Evolutionary conservation across 2,113 vertebrate genomes (phyloP).

Genomic region (Rhynchopsitta pachyrhyncha): DNA sequence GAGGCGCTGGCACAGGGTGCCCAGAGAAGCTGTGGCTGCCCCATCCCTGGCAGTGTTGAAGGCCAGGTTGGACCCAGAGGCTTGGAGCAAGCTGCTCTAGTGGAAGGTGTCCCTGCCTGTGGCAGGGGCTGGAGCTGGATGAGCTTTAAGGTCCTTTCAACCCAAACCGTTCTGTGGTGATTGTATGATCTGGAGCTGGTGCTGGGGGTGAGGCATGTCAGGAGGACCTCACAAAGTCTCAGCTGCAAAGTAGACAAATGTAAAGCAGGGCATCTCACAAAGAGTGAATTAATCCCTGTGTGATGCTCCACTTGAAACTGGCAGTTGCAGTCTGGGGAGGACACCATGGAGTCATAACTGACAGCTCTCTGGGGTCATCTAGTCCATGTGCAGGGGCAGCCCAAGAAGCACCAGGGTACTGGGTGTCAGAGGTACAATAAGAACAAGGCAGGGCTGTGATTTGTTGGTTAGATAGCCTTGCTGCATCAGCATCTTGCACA

Average conservation of each 20-base stretch:
- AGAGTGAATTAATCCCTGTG: fast-evolving
- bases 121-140: neutral
- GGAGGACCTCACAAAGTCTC: neutral
- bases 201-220: neutral
- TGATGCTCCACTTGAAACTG: neutral
- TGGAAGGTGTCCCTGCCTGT: neutral
- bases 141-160: neutral
- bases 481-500: fast-evolving
- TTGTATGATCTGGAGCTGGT: neutral
- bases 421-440: neutral
- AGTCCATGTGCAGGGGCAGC: neutral
- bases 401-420: neutral
- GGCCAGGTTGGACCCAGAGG: too few relatives aligned
- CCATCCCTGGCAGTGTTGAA: too few relatives aligned
- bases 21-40: too few relatives aligned
- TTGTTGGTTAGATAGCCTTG: too few relatives aligned
- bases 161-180: neutral
- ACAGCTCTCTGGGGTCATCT: fast-evolving
- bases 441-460: neutral
- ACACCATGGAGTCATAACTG: neutral
- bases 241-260: neutral
- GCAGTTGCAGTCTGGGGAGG: neutral
- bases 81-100: neutral
- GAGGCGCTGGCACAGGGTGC: too few relatives aligned
- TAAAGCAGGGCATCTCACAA: too few relatives aligned